Base-by-base conservation (phyloP, 2,888 invertebrate genomes). In the Tubulanus polymorphus region DNA sequence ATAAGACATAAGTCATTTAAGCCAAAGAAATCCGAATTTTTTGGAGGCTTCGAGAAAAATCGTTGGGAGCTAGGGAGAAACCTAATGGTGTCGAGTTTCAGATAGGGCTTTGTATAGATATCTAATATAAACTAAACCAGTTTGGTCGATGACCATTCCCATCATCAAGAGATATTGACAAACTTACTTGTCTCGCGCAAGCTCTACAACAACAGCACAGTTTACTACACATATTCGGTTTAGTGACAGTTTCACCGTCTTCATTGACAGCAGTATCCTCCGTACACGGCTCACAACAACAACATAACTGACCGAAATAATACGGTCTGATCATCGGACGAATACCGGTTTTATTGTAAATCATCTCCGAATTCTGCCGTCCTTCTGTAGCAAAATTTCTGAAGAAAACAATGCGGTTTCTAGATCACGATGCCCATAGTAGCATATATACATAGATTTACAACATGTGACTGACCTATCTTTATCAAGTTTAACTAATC, bases 321-420 rank as follows among this genome's bases (percentile, higher is more conserved):
- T 85, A 84, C 0, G 91, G 89, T 67, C 86, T 85, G 64, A 93
- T 88, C 68, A 84, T 84, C 25, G 93, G 84, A 0, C 87, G 83
- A 64, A 85, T 84, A 37, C 88, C 88, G 37, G 79, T 80, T 57
- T 85, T 85, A 74, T 87, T 87, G 57, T 86, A 85, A 74, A 89
- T 88, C 69, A 87, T 85, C 69, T 93, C 89, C 65, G 74, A 75
- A 53, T 67, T 68, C 26, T 71, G 49, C 46, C 63, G 62, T 0
- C 73, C 73, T 49, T 76, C 75, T 27, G 60, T 52, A 12, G 74
- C 73, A 27, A 63, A 55, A 37, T 62, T 59, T 55, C 75, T 74
- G 55, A 3, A 59, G 12, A 29, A 45, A 26, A 12, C 35, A 32
- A 32, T 10, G 35, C 35, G 10, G 35, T 32, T n/a, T n/a, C 35